Percentiles rank a stretch among this genome's conserved stretches.
Evolutionary conservation across 2,888 invertebrate species (phyloP).

Genomic region (Caenorhabditis drosophilae): DNA sequence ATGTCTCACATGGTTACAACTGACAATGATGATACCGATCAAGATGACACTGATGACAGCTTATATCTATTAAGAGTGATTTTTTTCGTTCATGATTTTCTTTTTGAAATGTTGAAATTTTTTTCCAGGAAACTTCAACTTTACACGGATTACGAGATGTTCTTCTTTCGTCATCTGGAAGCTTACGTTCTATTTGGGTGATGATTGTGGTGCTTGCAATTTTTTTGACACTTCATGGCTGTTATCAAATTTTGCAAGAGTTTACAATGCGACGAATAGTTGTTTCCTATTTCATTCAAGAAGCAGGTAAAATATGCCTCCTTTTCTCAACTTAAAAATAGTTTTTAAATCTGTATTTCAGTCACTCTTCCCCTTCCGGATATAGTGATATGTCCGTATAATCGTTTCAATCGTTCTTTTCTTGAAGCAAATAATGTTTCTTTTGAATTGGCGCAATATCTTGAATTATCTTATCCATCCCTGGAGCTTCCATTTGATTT

Average conservation of each 20-base stretch:
- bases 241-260: constrained; percentile 45
- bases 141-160: constrained; percentile 57
- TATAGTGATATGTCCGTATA: constrained; percentile 67
- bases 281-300: constrained; percentile 60
- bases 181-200: constrained; percentile 47
- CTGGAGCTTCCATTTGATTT: constrained; percentile 39
- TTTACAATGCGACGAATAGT: constrained; percentile 47
- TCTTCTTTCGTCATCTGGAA: constrained; percentile 31
- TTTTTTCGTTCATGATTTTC: not conserved
- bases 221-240: constrained; percentile 46
- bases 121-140: constrained; percentile 49
- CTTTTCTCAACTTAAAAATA: not conserved
- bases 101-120: not conserved
- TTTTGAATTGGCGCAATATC: constrained; percentile 57
- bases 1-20: constrained; percentile 6
- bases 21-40: constrained; percentile 24
- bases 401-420: constrained; percentile 60
- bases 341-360: constrained; percentile 4
- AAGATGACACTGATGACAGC: constrained; percentile 42
- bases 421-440: constrained; percentile 55
- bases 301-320: constrained; percentile 28
- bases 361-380: constrained; percentile 55
- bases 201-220: constrained; percentile 39
- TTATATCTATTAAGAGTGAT: constrained; percentile 25
- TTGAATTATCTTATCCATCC: constrained; percentile 61